These are phyloP conservation scores for Madoqua kirkii DNA, from an alignment of 2,113 vertebrate species.

Conservation along the genomic window DNA sequence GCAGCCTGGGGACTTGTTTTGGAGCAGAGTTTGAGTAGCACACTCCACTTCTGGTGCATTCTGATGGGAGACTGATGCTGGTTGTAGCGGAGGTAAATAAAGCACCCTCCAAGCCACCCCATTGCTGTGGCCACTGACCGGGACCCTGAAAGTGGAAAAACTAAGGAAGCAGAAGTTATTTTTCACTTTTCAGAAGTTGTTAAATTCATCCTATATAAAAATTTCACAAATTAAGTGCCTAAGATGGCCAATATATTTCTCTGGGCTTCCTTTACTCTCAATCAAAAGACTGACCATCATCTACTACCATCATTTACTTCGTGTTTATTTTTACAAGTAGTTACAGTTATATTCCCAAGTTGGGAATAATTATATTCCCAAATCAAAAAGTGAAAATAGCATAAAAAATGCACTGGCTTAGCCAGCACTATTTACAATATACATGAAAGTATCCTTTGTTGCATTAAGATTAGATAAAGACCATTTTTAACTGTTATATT, in stretches of 20 bases:
- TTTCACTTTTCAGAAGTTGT: neutral
- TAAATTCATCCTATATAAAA: conserved; percentile 1
- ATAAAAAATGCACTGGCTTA: neutral
- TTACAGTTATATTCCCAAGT: neutral
- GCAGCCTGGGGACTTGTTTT: neutral
- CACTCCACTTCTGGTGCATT: neutral
- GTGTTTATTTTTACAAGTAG: conserved; percentile 9
- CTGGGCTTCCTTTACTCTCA: conserved; percentile 16
- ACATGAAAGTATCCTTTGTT: neutral
- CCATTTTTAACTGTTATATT: conserved; percentile 36
- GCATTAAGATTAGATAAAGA: neutral
- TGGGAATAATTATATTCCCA: neutral
- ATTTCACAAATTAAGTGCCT: neutral
- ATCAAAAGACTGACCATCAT: neutral
- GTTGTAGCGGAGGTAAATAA: neutral
- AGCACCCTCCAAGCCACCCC: neutral
- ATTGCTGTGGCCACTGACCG: neutral
- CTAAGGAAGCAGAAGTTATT: neutral
- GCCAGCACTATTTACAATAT: neutral
- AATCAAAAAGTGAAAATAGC: conserved; percentile 13
- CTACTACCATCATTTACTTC: neutral
- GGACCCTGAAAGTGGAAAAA: neutral
- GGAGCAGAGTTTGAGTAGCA: neutral
- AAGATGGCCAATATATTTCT: neutral
- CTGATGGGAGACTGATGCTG: neutral